A percentile compares a stretch with the other conserved stretches of the same genome.
phyloP scores from a whole-genome alignment of 2,113 vertebrate species.

The Ophthalmolycus amberensis region DNA sequence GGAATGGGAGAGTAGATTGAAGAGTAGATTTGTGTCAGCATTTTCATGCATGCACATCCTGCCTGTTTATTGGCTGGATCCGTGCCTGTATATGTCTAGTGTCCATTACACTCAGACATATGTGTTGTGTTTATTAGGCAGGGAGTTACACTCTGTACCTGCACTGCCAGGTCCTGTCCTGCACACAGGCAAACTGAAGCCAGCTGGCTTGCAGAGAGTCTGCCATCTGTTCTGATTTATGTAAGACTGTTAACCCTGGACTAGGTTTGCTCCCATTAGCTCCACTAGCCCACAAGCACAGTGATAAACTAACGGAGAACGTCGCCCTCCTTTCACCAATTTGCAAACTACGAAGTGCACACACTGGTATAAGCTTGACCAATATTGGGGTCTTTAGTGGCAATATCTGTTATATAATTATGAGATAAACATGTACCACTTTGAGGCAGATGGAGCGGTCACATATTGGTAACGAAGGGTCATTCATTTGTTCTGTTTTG shows the following conservation, averaged over 20 bases:
- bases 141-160: conserved; percentile 80
- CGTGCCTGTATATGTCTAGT: conserved; percentile 47
- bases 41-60: conserved; percentile 37
- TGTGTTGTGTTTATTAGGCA: conserved; percentile 72
- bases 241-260: conserved; percentile 76
- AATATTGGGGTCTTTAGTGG: background rate
- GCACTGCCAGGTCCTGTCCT: conserved; percentile 71
- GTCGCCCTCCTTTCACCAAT: conserved; percentile 20
- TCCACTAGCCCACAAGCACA: conserved; percentile 40
- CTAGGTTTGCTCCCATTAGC: conserved; percentile 63
- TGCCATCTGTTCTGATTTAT: conserved; percentile 84
- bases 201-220: conserved; percentile 83
- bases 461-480: background rate
- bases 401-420: background rate
- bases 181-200: conserved; percentile 79
- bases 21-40: conserved; percentile 38
- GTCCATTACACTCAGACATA: conserved; percentile 56
- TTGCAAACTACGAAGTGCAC: background rate
- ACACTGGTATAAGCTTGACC: conserved; percentile 3
- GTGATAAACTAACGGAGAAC: conserved; percentile 51
- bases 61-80: conserved; percentile 46
- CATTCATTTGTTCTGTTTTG: conserved; percentile 4
- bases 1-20: conserved; percentile 20
- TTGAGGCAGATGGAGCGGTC: background rate
- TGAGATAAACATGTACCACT: conserved; percentile 4